Conservation (phyloP, 1,140 invertebrate species). For the Lepidostoma basale region DNA sequence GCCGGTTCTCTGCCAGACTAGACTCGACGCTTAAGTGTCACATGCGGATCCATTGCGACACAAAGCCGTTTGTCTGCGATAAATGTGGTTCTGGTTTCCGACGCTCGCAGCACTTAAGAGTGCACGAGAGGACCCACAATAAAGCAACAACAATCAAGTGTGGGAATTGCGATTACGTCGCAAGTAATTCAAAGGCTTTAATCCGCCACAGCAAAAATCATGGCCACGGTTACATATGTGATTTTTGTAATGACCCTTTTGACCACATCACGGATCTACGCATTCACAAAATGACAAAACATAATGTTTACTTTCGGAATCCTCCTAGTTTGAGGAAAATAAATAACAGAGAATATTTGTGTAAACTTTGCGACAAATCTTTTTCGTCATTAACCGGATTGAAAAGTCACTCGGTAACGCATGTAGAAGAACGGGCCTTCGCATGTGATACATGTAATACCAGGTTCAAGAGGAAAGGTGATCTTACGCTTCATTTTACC, state of each 20-base stretch:
- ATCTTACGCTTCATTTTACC: not conserved
- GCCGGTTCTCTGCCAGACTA: slow-evolving; percentile 68
- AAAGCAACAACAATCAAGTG: not conserved
- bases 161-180: not conserved
- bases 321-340: not conserved
- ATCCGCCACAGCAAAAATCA: not conserved
- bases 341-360: not conserved
- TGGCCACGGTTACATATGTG: not conserved
- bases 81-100: slow-evolving; percentile 51
- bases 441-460: not conserved
- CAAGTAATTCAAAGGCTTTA: not conserved
- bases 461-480: not conserved
- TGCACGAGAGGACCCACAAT: slow-evolving; percentile 2
- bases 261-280: not conserved
- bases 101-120: not conserved
- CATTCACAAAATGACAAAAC: slow-evolving; percentile 10
- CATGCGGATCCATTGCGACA: slow-evolving; percentile 50
- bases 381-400: not conserved
- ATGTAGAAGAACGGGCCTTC: not conserved
- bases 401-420: not conserved
- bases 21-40: slow-evolving; percentile 57
- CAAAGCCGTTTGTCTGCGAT: slow-evolving; percentile 43
- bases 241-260: not conserved
- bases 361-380: not conserved
- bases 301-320: not conserved